Percentiles rank a stretch among this genome's conserved stretches.
Conservation (phyloP, 2,113 vertebrate species). For the Tor tambroides region DNA sequence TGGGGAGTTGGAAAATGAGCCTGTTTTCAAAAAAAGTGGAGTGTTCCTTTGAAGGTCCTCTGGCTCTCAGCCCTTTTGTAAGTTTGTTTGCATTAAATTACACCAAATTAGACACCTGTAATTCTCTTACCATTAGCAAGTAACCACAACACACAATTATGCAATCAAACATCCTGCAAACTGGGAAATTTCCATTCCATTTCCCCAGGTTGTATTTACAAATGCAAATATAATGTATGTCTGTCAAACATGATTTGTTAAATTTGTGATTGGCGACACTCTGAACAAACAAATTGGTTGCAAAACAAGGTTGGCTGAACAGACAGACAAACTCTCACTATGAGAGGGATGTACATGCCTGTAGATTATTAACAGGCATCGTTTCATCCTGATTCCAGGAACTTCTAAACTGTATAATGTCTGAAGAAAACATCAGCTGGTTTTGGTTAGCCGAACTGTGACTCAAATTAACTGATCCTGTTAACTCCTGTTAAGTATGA, state of each 20-base stretch:
- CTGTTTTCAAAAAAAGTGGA: too few relatives aligned
- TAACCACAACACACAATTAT: neutral
- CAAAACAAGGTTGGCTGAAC: neutral
- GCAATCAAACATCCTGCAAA: neutral
- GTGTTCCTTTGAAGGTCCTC: too few relatives aligned
- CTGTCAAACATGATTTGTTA: neutral
- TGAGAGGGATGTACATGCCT: neutral
- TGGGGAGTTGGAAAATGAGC: too few relatives aligned
- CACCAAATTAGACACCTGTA: neutral
- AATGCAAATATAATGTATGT: neutral
- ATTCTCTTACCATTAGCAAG: constrained; percentile 24
- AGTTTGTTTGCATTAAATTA: neutral
- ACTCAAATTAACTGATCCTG: constrained; percentile 70
- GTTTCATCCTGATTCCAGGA: neutral
- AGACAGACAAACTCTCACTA: neutral
- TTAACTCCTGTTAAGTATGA: constrained; percentile 59
- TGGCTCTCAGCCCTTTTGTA: too few relatives aligned
- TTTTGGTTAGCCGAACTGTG: constrained; percentile 72
- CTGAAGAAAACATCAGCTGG: constrained; percentile 77
- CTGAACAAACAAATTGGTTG: neutral
- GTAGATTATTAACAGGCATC: neutral
- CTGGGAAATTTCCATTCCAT: neutral
- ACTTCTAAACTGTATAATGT: constrained; percentile 46
- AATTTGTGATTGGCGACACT: neutral
- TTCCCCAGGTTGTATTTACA: neutral